These are phyloP conservation scores for Raja brachyura DNA, from an alignment of 2,113 vertebrate species.

Conservation along the genomic window DNA sequence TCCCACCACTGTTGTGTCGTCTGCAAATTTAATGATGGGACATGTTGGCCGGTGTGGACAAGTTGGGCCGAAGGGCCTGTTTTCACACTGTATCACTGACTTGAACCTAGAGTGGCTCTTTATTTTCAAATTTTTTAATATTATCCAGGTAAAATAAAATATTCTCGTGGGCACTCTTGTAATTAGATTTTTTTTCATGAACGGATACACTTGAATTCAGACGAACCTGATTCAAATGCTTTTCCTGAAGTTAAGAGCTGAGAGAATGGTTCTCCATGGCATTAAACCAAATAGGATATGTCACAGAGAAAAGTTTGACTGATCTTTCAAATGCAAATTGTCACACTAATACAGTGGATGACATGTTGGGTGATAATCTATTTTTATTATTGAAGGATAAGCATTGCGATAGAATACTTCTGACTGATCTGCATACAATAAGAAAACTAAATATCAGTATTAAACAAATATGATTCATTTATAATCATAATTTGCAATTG, in stretches of 20 bases:
- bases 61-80: no score
- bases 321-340: conserved; percentile 15
- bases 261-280: not conserved
- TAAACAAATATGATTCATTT: not conserved
- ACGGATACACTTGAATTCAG: not conserved
- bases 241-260: not conserved
- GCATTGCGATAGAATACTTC: no score
- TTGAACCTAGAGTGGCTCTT: not conserved
- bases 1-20: no score
- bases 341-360: conserved; percentile 16
- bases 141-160: not conserved
- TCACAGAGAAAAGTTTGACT: conserved; percentile 1
- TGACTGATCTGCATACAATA: no score
- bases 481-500: not conserved
- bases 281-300: not conserved
- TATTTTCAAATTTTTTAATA: not conserved
- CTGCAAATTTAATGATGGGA: no score
- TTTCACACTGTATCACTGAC: no score
- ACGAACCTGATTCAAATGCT: not conserved
- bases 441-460: not conserved
- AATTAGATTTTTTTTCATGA: not conserved
- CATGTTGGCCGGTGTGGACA: no score
- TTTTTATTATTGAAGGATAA: no score
- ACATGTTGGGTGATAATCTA: not conserved
- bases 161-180: not conserved